phyloP scores from a whole-genome alignment of 1,140 invertebrate species.

The Pygmarrhopalites habei region DNA sequence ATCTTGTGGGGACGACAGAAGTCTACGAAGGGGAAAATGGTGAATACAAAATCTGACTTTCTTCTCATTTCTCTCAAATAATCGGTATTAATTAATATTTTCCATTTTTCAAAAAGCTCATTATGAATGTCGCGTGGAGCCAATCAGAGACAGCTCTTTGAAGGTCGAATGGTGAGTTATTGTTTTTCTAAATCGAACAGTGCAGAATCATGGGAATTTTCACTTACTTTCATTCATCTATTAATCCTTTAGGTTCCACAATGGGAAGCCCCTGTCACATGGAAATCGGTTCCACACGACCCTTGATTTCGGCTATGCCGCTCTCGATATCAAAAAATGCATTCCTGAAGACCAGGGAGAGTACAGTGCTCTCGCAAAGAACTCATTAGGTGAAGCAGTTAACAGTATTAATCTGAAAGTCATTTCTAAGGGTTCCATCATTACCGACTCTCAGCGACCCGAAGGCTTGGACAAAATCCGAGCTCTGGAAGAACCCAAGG shows the following conservation, averaged over 20 bases:
- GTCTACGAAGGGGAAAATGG: constrained; percentile 72
- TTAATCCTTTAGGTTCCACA: constrained; percentile 62
- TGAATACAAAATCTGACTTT: too few species aligned
- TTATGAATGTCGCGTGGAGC: constrained; percentile 85
- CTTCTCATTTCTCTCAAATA: too few species aligned
- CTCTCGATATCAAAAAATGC: constrained; percentile 79
- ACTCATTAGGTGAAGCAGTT: constrained; percentile 75
- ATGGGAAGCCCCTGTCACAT: constrained; percentile 77
- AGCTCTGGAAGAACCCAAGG: constrained; percentile 76
- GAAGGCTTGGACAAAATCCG: constrained; percentile 92
- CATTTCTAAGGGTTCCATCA: constrained; percentile 52
- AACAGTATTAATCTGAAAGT: constrained; percentile 73
- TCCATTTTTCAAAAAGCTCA: constrained; percentile 51
- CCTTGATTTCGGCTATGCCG: constrained; percentile 91
- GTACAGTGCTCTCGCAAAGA: constrained; percentile 82
- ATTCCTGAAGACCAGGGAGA: constrained; percentile 90
- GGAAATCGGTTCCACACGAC: constrained; percentile 85
- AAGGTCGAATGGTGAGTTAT: too few species aligned
- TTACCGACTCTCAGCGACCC: constrained; percentile 87
- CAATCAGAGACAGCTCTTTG: constrained; percentile 81
- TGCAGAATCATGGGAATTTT: too few species aligned
- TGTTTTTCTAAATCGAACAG: too few species aligned
- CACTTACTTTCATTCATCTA: too few species aligned
- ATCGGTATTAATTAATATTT: too few species aligned
- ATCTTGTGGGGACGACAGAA: constrained; percentile 64